phyloP scores from a whole-genome alignment of 2,888 invertebrate genomes.

The Drosophila prostipennis region DNA sequence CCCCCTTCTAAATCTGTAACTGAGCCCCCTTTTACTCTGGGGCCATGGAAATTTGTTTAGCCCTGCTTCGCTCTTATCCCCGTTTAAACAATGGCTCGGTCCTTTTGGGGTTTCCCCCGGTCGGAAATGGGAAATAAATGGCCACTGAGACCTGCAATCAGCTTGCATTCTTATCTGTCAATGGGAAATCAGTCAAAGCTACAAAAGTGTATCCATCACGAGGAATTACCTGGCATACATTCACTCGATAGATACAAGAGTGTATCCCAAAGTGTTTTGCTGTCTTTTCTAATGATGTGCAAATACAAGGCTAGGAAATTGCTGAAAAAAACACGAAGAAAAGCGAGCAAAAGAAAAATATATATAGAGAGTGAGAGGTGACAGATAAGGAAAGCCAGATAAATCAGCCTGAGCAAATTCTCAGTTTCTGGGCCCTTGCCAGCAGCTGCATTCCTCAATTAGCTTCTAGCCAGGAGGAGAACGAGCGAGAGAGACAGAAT shows the following conservation, averaged over 20 bases:
- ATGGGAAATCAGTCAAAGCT: constrained; percentile 23
- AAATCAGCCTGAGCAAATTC: constrained; percentile 5
- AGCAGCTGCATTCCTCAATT: constrained; percentile 58
- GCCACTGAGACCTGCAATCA: constrained; percentile 26
- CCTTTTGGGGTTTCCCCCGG: constrained; percentile 32
- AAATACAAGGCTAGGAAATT: constrained; percentile 48
- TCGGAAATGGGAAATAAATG: constrained; percentile 7
- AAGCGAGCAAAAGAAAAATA: background rate
- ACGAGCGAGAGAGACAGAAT: background rate
- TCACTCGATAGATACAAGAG: background rate
- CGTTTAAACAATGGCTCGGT: constrained; percentile 20
- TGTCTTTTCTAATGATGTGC: constrained; percentile 65
- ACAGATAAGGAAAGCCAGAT: constrained; percentile 7
- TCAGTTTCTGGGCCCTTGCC: constrained; percentile 35
- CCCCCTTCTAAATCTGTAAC: constrained; percentile 22
- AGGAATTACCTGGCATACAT: constrained; percentile 14
- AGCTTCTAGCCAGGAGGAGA: constrained; percentile 49
- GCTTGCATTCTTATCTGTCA: constrained; percentile 33
- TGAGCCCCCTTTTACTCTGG: constrained; percentile 10
- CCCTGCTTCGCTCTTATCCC: background rate
- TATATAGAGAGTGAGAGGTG: background rate
- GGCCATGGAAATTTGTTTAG: constrained; percentile 21
- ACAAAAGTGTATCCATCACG: constrained; percentile 33
- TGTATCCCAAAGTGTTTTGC: constrained; percentile 7
- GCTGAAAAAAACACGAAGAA: constrained; percentile 31